A percentile compares a stretch with the other conserved stretches of the same genome.
These are phyloP conservation scores for Mustela nigripes DNA, from an alignment of 2,113 vertebrate genomes.

Conservation along the genomic window DNA sequence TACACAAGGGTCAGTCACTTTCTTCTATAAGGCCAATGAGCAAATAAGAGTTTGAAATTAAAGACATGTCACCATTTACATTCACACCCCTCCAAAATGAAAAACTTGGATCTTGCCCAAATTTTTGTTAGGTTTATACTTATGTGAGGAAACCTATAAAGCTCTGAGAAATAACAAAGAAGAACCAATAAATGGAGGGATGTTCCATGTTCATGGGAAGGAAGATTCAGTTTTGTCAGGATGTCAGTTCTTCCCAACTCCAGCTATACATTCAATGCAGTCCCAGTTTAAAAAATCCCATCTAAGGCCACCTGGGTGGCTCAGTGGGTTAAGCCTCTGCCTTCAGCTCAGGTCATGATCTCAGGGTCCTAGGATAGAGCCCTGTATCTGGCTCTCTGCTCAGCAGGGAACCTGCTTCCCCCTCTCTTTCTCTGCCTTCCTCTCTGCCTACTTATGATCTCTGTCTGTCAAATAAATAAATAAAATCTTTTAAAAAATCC, in stretches of 20 bases:
- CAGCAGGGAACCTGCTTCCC: too few species aligned
- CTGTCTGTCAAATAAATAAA: too few species aligned
- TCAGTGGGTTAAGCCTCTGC: too few species aligned
- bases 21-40: not conserved
- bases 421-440: fast-evolving
- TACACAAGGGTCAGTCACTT: not conserved
- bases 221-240: not conserved
- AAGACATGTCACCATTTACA: not conserved
- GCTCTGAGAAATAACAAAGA: conserved; percentile 9
- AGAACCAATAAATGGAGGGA: conserved; percentile 26
- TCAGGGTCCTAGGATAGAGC: too few species aligned
- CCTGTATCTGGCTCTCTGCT: too few species aligned
- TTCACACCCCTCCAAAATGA: not conserved
- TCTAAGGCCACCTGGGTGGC: too few species aligned
- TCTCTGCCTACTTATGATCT: too few species aligned
- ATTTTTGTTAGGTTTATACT: too few species aligned
- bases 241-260: conserved; percentile 35
- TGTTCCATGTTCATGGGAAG: not conserved
- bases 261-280: not conserved
- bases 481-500: not conserved
- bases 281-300: not conserved
- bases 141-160: conserved; percentile 9
- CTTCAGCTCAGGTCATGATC: too few species aligned
- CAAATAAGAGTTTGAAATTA: conserved; percentile 11
- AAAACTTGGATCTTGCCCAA: not conserved